A percentile compares a stretch with the other conserved stretches of the same genome.
Conservation (phyloP, 2,888 invertebrate species). For the Drosophila parthenogenetica region DNA sequence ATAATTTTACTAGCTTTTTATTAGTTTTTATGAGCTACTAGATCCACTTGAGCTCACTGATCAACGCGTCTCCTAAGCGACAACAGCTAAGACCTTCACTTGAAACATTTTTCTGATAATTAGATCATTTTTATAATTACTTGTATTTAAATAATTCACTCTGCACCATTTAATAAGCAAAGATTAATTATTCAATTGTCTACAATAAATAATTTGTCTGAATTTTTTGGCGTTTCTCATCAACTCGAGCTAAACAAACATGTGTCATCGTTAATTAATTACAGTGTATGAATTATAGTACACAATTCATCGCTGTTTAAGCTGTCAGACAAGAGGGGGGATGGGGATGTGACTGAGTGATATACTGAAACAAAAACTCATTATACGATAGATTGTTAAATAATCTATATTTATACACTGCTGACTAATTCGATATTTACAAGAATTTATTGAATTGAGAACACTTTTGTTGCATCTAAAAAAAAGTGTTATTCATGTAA, state of each 20-base stretch:
- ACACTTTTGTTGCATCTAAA: conserved; percentile 11
- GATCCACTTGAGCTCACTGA: too few species aligned
- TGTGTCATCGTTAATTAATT: conserved; percentile 75
- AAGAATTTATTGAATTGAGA: conserved; percentile 17
- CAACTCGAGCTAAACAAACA: conserved; percentile 45
- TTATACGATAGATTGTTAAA: conserved; percentile 34
- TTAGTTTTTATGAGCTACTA: too few species aligned
- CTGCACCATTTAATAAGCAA: neutral
- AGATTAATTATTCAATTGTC: conserved; percentile 51
- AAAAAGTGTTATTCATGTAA: conserved; percentile 3
- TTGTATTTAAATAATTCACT: conserved; percentile 16
- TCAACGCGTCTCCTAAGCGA: too few species aligned
- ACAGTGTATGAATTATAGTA: conserved; percentile 17
- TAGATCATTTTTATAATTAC: conserved; percentile 48
- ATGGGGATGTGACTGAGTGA: conserved; percentile 27
- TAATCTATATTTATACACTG: conserved; percentile 27
- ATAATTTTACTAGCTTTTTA: neutral
- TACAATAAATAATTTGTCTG: conserved; percentile 9
- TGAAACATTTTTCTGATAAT: conserved; percentile 16
- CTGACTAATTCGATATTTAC: conserved; percentile 23
- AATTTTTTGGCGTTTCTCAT: conserved; percentile 36
- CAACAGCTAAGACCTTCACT: too few species aligned
- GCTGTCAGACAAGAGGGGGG: conserved; percentile 14
- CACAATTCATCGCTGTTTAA: conserved; percentile 26
- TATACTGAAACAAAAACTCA: conserved; percentile 20